Evolutionary conservation across 2,113 vertebrate genomes (phyloP).

Genomic region (Leptocoma aspasia): DNA sequence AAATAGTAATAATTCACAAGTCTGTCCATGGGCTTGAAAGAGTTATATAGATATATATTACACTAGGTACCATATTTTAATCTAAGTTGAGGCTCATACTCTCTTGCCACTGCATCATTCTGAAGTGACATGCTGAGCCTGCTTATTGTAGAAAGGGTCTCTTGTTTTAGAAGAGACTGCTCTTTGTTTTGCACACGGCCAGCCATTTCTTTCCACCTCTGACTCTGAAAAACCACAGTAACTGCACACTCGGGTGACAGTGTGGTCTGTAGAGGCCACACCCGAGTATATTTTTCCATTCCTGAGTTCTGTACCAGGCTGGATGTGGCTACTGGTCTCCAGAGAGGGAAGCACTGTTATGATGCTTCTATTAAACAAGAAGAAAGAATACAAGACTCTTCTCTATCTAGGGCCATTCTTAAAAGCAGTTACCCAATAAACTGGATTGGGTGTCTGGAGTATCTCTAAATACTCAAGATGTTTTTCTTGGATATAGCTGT

Average conservation of each 20-base stretch:
- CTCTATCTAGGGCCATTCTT: background rate
- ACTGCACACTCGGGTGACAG: background rate
- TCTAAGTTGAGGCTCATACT: background rate
- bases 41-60: background rate
- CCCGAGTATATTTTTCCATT: background rate
- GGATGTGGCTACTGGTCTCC: background rate
- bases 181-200: background rate
- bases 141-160: background rate
- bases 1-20: background rate
- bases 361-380: background rate
- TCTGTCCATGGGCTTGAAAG: background rate
- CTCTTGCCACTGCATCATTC: background rate
- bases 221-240: background rate
- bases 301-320: background rate
- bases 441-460: background rate
- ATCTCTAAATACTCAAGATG: background rate
- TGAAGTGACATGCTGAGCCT: background rate
- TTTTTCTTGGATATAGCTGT: background rate
- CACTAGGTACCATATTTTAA: background rate
- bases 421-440: background rate
- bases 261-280: background rate
- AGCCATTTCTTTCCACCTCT: background rate
- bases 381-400: background rate
- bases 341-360: background rate
- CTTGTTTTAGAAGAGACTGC: slow-evolving; percentile 19